phyloP scores from a whole-genome alignment of 2,797 vertebrate genomes.

The Anguilla pacifica region DNA sequence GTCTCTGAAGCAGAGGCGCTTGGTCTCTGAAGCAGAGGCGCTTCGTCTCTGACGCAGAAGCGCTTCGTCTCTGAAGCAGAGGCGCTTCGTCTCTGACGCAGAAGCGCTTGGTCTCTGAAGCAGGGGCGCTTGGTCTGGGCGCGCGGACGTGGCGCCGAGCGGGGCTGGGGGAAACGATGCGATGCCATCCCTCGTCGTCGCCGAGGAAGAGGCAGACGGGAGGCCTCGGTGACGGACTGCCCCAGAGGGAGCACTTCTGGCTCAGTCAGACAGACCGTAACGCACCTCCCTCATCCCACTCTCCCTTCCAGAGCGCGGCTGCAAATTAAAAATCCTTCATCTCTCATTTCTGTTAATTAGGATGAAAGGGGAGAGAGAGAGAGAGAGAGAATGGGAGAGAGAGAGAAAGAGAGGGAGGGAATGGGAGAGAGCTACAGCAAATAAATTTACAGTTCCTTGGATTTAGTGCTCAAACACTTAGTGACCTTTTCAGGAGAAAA shows the following conservation, averaged over 20 bases:
- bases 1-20: too few species aligned
- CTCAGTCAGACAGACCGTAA: not conserved
- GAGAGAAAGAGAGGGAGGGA: slow-evolving; percentile 8
- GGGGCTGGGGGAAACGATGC: not conserved
- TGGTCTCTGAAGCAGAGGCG: too few species aligned
- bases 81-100: too few species aligned
- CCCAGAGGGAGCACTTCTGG: not conserved
- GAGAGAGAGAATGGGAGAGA: slow-evolving; percentile 5
- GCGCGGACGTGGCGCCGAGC: not conserved
- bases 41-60: too few species aligned
- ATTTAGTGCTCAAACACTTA: not conserved
- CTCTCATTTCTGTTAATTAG: slow-evolving; percentile 12
- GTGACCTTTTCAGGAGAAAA: slow-evolving; percentile 3
- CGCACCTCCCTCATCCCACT: slow-evolving; percentile 5
- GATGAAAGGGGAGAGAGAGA: not conserved
- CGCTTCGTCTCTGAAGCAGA: too few species aligned
- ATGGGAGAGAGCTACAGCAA: slow-evolving; percentile 17
- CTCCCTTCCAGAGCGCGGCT: not conserved
- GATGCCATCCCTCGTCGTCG: not conserved
- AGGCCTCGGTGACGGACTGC: not conserved
- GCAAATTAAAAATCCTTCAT: slow-evolving; percentile 3
- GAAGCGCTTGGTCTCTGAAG: too few species aligned
- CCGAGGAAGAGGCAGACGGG: not conserved
- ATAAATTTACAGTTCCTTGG: not conserved
- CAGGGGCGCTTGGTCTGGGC: not conserved